A percentile compares a stretch with the other conserved stretches of the same genome.
Conservation (phyloP, 2,797 vertebrate species). For the Pseudocheirus occidentalis region DNA sequence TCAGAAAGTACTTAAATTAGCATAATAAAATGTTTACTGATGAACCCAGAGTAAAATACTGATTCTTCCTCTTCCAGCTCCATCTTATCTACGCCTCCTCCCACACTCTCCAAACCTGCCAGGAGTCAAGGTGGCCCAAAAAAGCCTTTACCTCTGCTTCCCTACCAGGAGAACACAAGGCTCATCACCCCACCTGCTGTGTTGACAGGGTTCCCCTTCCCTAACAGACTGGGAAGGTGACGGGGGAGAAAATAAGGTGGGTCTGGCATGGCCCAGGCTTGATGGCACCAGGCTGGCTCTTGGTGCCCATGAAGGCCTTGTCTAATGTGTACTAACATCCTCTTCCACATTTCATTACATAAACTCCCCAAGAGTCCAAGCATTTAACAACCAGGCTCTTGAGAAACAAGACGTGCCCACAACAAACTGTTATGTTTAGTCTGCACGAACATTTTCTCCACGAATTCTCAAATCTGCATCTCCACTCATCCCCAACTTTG, state of each 20-base stretch:
- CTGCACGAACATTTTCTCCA: neutral
- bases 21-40: neutral
- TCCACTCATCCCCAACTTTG: neutral
- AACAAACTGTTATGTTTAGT: neutral
- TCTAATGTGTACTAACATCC: neutral
- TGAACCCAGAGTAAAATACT: no score
- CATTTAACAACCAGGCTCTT: neutral
- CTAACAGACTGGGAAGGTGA: neutral
- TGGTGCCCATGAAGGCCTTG: neutral
- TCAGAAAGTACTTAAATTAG: no score
- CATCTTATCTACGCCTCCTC: neutral
- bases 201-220: neutral
- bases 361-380: neutral
- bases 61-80: no score
- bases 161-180: neutral
- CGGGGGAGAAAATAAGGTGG: neutral
- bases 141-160: neutral
- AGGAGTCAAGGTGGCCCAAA: neutral
- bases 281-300: neutral
- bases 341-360: neutral
- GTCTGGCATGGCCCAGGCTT: neutral
- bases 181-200: neutral
- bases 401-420: neutral
- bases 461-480: neutral
- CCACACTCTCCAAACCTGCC: neutral